Evolutionary conservation across 2,888 invertebrate genomes (phyloP), one percentile per base, ranked within the genome.

Genomic region (Belgica antarctica): DNA sequence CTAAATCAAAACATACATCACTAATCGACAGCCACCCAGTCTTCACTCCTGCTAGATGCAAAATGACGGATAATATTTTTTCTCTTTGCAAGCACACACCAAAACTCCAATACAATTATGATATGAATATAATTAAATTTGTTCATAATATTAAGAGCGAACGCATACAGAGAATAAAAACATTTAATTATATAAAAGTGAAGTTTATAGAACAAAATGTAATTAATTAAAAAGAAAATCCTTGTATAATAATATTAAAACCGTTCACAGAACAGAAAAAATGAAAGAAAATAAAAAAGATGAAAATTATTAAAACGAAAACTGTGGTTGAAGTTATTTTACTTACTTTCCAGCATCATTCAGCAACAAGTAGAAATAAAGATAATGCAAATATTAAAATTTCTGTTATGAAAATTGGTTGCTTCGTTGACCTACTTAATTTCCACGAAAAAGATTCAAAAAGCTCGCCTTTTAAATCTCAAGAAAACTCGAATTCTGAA

Each of bases 201-300:
- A 34, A 41, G 41, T 52, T 52, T 52, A 52, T 52, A 52, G 52
- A 52, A 52, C 52, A 52, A n/a, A n/a, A 22, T 61, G 28, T 61
- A 27, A 61, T 27, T 28, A 61, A 61, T 61, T 61, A 61, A 61
- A 61, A 25, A 10, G 10, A 10, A 61, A 27, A 61, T 25, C 27
- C 61, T 61, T 27, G 25, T 27, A 61, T 28, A 22, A 61, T 61
- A 61, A 19, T 52, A 52, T 52, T 7, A 27, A 25, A 27, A 27
- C 17, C 27, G 27, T 61, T 61, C 28, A 61, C 27, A 27, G 31
- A 3, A 61, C n/a, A n/a, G n/a, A 59, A 8, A 61, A 61, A 61
- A 27, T 15, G 28, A 28, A 8, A 10, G 22, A 52, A 61, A 61
- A 28, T 61, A 52, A 22, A 27, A 61, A 12, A 27, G 27, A 28